Percentiles rank a stretch among this genome's conserved stretches.
phyloP scores from a whole-genome alignment of 2,797 vertebrate species.

The Xenops minutus region DNA sequence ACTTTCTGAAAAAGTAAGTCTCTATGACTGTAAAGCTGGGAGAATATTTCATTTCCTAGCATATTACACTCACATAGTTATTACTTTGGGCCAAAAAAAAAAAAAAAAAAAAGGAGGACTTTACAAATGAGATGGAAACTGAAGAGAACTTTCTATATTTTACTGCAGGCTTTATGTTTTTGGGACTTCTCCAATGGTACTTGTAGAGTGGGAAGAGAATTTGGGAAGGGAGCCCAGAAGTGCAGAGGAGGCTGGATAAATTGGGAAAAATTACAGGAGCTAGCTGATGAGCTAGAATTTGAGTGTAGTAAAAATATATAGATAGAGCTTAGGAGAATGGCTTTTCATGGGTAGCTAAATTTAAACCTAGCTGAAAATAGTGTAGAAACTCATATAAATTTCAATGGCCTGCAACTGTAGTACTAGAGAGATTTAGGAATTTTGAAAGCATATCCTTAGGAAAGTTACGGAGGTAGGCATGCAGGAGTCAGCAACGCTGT shows the following conservation, averaged over 20 bases:
- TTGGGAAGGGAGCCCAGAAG: constrained; percentile 42
- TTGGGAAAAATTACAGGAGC: constrained; percentile 5
- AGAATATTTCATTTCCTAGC: neutral
- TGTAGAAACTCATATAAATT: neutral
- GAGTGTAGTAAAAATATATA: constrained; percentile 27
- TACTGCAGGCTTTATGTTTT: constrained; percentile 12
- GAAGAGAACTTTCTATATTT: constrained; percentile 26
- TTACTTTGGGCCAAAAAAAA: neutral
- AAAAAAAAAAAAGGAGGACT: neutral
- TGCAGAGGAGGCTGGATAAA: constrained; percentile 39
- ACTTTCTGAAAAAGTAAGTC: neutral
- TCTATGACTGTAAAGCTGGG: neutral
- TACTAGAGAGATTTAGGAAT: neutral
- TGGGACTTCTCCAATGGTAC: constrained; percentile 3
- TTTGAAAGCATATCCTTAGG: neutral
- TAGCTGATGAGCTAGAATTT: constrained; percentile 9
- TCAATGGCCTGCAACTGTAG: neutral
- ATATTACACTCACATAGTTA: neutral
- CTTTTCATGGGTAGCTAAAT: neutral
- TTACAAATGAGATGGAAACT: neutral
- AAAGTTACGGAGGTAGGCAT: neutral
- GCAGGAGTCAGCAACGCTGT: neutral
- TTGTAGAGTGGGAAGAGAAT: constrained; percentile 30
- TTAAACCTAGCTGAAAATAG: constrained; percentile 26
- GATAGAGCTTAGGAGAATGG: neutral